Evolutionary conservation across 2,888 invertebrate genomes (phyloP).

Genomic region (Aspidapion aeneum): DNA sequence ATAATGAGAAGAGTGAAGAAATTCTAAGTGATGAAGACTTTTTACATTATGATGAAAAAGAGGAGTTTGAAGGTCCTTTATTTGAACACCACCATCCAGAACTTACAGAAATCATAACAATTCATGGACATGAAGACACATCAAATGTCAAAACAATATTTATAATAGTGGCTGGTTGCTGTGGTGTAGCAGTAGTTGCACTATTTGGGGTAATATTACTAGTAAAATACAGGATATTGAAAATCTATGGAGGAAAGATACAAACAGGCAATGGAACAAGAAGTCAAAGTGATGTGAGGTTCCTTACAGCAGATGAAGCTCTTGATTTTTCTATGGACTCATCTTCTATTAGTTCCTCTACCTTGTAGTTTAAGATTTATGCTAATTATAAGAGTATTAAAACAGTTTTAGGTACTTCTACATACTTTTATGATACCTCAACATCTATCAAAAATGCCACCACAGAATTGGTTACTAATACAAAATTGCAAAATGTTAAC

Average conservation of each 20-base stretch:
- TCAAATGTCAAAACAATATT: slow-evolving; percentile 11
- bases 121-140: slow-evolving; percentile 1
- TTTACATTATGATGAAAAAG: neutral
- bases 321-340: slow-evolving; percentile 51
- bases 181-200: slow-evolving; percentile 9
- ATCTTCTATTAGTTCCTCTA: slow-evolving; percentile 25
- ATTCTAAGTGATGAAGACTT: slow-evolving; percentile 15
- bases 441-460: no score
- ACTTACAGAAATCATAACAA: neutral
- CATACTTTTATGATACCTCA: no score
- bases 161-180: slow-evolving; percentile 9
- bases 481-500: no score
- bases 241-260: slow-evolving; percentile 19
- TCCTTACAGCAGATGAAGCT: slow-evolving; percentile 54
- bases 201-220: slow-evolving; percentile 3
- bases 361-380: neutral
- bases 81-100: neutral
- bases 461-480: no score
- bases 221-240: slow-evolving; percentile 9
- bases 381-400: neutral
- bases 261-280: slow-evolving; percentile 36
- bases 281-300: slow-evolving; percentile 54
- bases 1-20: neutral
- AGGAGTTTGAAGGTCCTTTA: slow-evolving; percentile 9
- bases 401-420: no score